Base-by-base conservation (phyloP, 1,140 invertebrate genomes). In the Akabosia matsudoensis region DNA sequence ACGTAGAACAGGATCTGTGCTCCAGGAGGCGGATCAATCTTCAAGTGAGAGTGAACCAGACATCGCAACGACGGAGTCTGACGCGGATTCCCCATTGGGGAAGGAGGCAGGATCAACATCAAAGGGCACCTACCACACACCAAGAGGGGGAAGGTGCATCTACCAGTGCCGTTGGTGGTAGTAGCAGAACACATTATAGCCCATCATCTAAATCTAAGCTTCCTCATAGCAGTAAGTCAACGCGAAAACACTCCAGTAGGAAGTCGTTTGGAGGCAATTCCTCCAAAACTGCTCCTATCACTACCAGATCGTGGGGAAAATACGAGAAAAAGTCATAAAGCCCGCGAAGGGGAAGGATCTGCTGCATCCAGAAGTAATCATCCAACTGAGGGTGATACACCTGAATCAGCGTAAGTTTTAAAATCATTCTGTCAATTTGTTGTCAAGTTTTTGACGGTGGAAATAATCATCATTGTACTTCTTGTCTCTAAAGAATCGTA, bases 51-150 rank as follows among this genome's bases (percentile, higher is more conserved):
- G 77, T 77, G 76, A 78, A 67, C 61, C 24, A 67, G 61, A 67
- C 61, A 67, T 67, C 61, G 31, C 77, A 75, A 80, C 75, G 73
- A 80, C 79, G 79, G 79, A 80, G 54, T 45, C 45, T n/a, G 64
- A 73, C 70, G 71, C 74, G 73, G 64, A 79, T 52, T 67, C 31
- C 45, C 52, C 70, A 76, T 33, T 72, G 70, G 75, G 75, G 54
- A 76, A 76, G 51, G 70, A 76, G 22, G 51, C 45, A 33, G 56
- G 61, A 30, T 30, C 24, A 67, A 30, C 54, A 61, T 24, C 54
- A 61, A 22, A 34, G 74, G 37, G 31, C 67, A 70, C 26, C 74
- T 31, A 51, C 30, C 54, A 73, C 75, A 54, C 31, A 33, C 70
- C 37, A 70, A 61, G 70, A 72, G 31, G 71, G 22, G 70, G 26